These are phyloP conservation scores for Megaleporinus macrocephalus DNA, from an alignment of 2,113 vertebrate genomes.

Conservation along the genomic window DNA sequence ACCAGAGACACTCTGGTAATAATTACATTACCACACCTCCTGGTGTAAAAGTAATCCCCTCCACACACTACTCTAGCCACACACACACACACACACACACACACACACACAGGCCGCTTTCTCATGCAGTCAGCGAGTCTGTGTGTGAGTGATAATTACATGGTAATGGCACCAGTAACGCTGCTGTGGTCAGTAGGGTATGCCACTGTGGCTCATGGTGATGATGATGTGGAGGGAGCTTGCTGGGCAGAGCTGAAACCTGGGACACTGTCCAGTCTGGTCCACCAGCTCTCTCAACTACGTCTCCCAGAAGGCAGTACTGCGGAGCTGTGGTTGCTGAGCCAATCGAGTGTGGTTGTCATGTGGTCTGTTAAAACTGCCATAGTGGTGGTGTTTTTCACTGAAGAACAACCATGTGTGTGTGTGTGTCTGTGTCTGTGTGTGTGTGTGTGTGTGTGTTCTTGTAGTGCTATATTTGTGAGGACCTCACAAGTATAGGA, in stretches of 20 bases:
- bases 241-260: constrained; percentile 19
- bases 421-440: constrained; percentile 15
- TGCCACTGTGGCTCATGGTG: constrained; percentile 20
- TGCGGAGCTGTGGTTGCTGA: constrained; percentile 39
- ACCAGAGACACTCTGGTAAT: background rate
- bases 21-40: background rate
- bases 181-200: constrained; percentile 25
- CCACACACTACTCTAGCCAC: background rate
- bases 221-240: constrained; percentile 34
- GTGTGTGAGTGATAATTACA: constrained; percentile 17
- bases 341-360: constrained; percentile 47
- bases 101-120: background rate
- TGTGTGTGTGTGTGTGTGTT: background rate
- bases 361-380: constrained; percentile 45
- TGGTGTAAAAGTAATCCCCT: background rate
- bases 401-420: background rate
- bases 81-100: background rate
- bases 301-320: constrained; percentile 32
- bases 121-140: constrained; percentile 12
- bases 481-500: too few relatives aligned
- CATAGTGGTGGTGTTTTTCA: constrained; percentile 33
- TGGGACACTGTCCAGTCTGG: background rate
- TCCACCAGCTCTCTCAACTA: background rate
- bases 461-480: too few relatives aligned
- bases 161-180: constrained; percentile 25